phyloP scores from a whole-genome alignment of 2,113 vertebrate genomes.

The Brachyistius frenatus region DNA sequence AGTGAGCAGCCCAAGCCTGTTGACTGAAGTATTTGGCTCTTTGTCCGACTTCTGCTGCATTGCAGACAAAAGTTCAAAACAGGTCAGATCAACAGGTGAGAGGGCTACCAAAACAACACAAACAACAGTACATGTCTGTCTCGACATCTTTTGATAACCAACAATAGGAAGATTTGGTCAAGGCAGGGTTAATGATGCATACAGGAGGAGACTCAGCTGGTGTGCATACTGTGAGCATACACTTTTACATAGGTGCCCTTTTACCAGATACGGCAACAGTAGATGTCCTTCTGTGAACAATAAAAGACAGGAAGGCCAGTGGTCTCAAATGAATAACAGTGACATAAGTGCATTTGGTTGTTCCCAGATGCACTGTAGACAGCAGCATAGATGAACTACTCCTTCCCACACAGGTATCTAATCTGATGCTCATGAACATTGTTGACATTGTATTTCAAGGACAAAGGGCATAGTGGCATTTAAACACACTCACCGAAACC shows the following conservation, averaged over 20 bases:
- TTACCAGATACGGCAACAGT: conserved; percentile 18
- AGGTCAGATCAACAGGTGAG: conserved; percentile 2
- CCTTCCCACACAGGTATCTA: conserved; percentile 7
- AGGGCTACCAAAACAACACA: neutral
- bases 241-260: neutral
- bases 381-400: conserved; percentile 18
- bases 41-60: conserved; percentile 6
- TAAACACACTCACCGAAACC: neutral
- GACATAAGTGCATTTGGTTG: conserved; percentile 34
- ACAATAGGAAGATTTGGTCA: conserved; percentile 32
- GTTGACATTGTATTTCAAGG: conserved; percentile 15
- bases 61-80: conserved; percentile 18
- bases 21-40: conserved; percentile 48
- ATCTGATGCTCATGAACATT: conserved; percentile 33
- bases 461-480: neutral
- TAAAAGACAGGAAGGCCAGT: conserved; percentile 35
- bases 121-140: neutral
- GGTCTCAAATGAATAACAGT: conserved; percentile 39
- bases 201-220: neutral
- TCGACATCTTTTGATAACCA: neutral
- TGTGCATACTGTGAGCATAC: neutral
- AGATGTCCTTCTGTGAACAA: conserved; percentile 28
- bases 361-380: conserved; percentile 28
- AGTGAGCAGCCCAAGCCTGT: conserved; percentile 31
- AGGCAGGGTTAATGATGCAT: conserved; percentile 53